Percentiles rank a stretch among this genome's conserved stretches.
phyloP scores from a whole-genome alignment of 2,113 vertebrate species.

The Meleagris gallopavo region DNA sequence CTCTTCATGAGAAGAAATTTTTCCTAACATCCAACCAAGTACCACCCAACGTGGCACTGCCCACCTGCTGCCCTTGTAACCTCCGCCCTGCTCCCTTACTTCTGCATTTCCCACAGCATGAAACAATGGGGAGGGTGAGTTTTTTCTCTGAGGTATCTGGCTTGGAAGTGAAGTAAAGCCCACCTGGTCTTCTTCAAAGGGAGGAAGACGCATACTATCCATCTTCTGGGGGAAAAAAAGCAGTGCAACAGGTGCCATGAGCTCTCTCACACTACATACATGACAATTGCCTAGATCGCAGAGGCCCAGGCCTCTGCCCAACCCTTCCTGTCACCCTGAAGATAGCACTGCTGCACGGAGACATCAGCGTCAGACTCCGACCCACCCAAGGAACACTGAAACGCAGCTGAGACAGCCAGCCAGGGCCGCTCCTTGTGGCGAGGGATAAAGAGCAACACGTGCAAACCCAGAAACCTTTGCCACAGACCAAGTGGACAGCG shows the following conservation, averaged over 20 bases:
- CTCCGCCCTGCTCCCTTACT: not conserved
- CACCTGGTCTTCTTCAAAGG: not conserved
- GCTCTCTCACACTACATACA: not conserved
- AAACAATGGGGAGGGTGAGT: not conserved
- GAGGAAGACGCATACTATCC: not conserved
- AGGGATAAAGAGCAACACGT: fast-evolving
- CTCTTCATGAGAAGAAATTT: no score
- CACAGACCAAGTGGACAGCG: no score
- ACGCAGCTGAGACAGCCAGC: not conserved
- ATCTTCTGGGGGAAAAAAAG: fast-evolving
- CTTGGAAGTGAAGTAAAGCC: not conserved
- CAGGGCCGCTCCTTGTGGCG: fast-evolving
- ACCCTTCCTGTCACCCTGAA: not conserved
- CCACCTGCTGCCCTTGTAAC: not conserved
- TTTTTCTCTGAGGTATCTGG: not conserved
- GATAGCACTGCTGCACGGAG: not conserved
- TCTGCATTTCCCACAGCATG: not conserved
- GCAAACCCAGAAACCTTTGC: no score
- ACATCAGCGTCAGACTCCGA: not conserved
- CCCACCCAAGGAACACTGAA: not conserved
- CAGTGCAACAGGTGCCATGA: not conserved
- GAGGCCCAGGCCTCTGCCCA: fast-evolving
- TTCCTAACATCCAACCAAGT: no score
- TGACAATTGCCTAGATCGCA: fast-evolving
- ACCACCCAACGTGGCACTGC: no score